Conservation (phyloP, 2,113 vertebrate species). For the Lycocorax pyrrhopterus region DNA sequence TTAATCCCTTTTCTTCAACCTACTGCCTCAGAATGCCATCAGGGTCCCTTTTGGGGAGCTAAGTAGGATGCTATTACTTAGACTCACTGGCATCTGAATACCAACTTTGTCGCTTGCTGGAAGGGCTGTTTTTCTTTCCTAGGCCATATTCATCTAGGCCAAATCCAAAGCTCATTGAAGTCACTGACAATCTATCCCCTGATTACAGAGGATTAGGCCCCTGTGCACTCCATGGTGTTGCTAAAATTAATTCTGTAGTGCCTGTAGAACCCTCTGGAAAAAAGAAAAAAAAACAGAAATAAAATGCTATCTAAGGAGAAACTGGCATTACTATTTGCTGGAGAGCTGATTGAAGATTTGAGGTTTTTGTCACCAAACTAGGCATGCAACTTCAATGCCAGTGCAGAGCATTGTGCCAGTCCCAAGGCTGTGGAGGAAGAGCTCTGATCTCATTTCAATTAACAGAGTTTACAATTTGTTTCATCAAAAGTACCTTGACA, state of each 20-base stretch:
- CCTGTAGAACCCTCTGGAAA: background rate
- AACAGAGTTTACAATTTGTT: background rate
- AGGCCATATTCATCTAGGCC: background rate
- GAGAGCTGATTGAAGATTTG: background rate
- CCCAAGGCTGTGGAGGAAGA: background rate
- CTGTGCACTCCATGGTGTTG: background rate
- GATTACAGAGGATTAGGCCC: background rate
- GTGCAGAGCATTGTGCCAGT: background rate
- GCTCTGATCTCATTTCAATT: background rate
- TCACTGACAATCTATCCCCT: background rate
- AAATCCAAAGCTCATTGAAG: background rate
- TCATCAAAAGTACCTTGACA: background rate
- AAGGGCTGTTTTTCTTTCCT: background rate
- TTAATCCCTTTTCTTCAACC: background rate
- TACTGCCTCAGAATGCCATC: background rate
- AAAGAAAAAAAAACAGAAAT: background rate
- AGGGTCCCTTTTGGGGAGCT: background rate
- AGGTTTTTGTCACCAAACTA: background rate
- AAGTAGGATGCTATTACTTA: background rate
- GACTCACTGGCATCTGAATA: background rate
- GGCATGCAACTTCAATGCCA: background rate
- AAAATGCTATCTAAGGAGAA: background rate
- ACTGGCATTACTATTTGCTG: background rate
- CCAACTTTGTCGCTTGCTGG: background rate
- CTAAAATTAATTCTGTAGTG: background rate